Percentiles rank a stretch among this genome's conserved stretches.
phyloP scores from a whole-genome alignment of 1,140 invertebrate species.

The Dreissena polymorpha region DNA sequence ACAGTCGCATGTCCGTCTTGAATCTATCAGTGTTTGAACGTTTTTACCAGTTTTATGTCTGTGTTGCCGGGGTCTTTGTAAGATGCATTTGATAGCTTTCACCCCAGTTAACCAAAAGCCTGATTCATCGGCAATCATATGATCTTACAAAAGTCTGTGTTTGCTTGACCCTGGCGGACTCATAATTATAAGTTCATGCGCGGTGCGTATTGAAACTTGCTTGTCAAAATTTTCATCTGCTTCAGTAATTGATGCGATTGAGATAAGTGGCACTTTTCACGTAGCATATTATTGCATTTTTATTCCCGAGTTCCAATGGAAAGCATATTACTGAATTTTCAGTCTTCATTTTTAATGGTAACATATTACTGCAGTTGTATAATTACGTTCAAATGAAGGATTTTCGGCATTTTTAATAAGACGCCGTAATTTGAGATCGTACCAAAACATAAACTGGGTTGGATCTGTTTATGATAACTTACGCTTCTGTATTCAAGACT shows the following conservation, averaged over 20 bases:
- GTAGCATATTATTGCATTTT: too few species aligned
- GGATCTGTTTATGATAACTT: too few species aligned
- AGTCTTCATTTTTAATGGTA: too few species aligned
- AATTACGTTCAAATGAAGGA: too few species aligned
- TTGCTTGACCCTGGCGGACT: slow-evolving; percentile 2
- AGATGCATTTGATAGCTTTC: slow-evolving; percentile 3
- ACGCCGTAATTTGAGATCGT: too few species aligned
- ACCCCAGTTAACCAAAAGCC: not conserved
- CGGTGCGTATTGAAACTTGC: not conserved
- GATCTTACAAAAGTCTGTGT: slow-evolving; percentile 1
- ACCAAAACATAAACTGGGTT: too few species aligned
- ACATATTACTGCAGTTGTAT: too few species aligned
- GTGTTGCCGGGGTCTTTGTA: not conserved
- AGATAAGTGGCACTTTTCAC: not conserved
- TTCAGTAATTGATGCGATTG: slow-evolving; percentile 27
- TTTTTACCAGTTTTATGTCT: slow-evolving; percentile 3
- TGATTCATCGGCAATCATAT: not conserved
- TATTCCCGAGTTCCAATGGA: too few species aligned
- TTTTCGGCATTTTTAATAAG: too few species aligned
- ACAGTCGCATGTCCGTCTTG: not conserved
- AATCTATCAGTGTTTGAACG: slow-evolving; percentile 1
- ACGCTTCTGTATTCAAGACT: too few species aligned
- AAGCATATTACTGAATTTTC: too few species aligned
- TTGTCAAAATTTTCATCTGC: slow-evolving; percentile 35
- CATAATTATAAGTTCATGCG: not conserved